Base-by-base conservation (phyloP, 2,797 vertebrate species). In the Triplophysa bombifrons region DNA sequence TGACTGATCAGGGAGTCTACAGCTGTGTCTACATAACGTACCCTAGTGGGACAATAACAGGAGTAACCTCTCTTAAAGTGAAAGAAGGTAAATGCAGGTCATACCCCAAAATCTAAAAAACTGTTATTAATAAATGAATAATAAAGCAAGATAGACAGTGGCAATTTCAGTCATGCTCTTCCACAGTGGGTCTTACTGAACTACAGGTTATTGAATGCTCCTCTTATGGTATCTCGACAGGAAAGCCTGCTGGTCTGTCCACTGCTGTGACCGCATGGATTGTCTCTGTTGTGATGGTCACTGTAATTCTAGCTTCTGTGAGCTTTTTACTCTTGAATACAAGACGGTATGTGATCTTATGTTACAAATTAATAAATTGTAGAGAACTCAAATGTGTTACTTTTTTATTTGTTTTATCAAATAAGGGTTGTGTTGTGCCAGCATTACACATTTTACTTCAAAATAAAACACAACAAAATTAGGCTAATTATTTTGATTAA, bases 1-100 rank as follows among this genome's bases (percentile, higher is more conserved):
- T 38, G 3, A 34, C 46, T 22, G 72, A 74, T 64, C 44, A 64
- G 60, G 72, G 46, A 74, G 46, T 74, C 30, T 64, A 65, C 60
- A 74, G 19, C 13, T 74, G 60, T 65, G 27, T 17, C 27, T 64
- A 11, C 19, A 14, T 19, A 65, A 22, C n/a, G 11, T 22, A 38
- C 8, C 72, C 72, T 38, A 38, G 46, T 4, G 60, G 72, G 13
- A 38, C 17, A 22, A 1, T 7, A 17, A 64, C 1, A 51, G 60
- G 72, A 53, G 13, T 22, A 65, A 74, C 60, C 27, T 22, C 14
- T 30, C 48, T 65, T 38, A 74, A 20, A 64, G 72, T 74, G 8
- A 17, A 7, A 65, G 72, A 74, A 34, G 58, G 72, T 63, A 53
- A 0, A 1, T 17, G 50, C 16, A 14, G 34, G 34, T 34, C 34